Percentiles rank a stretch among this genome's conserved stretches.
These are phyloP conservation scores for Dryobotodes eremita DNA, from an alignment of 2,888 invertebrate genomes.

Conservation along the genomic window DNA sequence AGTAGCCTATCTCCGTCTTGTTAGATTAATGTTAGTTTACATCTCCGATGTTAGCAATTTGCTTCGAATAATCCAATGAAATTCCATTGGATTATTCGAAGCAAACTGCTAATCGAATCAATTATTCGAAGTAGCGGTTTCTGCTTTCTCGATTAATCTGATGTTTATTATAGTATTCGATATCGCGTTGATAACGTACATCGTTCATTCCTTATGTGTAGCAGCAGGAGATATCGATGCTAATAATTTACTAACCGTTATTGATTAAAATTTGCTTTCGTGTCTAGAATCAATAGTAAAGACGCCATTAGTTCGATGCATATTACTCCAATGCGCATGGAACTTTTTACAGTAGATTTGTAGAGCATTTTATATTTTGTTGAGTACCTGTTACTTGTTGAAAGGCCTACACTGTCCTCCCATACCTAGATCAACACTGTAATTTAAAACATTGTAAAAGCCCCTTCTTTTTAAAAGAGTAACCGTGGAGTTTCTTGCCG, in stretches of 20 bases:
- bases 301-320: not conserved
- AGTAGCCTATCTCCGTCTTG: slow-evolving; percentile 51
- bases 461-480: too few relatives aligned
- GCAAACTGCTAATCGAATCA: slow-evolving; percentile 31
- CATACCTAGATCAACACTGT: too few relatives aligned
- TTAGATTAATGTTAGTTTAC: slow-evolving; percentile 44
- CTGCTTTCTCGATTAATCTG: slow-evolving; percentile 51
- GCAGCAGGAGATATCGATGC: slow-evolving; percentile 12
- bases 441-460: too few relatives aligned
- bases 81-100: slow-evolving; percentile 7
- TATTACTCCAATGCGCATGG: not conserved
- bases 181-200: slow-evolving; percentile 39
- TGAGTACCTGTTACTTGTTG: too few relatives aligned
- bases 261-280: not conserved
- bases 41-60: slow-evolving; percentile 42
- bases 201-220: slow-evolving; percentile 22
- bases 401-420: too few relatives aligned
- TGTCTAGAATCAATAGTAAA: not conserved
- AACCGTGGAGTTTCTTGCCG: too few relatives aligned
- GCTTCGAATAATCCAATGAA: slow-evolving; percentile 54
- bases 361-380: too few relatives aligned
- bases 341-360: not conserved
- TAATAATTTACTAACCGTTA: slow-evolving; percentile 18
- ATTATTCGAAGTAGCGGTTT: slow-evolving; percentile 47
- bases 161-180: slow-evolving; percentile 45